Evolutionary conservation across 1,140 invertebrate species (phyloP).

Genomic region (Diuraphis noxia): DNA sequence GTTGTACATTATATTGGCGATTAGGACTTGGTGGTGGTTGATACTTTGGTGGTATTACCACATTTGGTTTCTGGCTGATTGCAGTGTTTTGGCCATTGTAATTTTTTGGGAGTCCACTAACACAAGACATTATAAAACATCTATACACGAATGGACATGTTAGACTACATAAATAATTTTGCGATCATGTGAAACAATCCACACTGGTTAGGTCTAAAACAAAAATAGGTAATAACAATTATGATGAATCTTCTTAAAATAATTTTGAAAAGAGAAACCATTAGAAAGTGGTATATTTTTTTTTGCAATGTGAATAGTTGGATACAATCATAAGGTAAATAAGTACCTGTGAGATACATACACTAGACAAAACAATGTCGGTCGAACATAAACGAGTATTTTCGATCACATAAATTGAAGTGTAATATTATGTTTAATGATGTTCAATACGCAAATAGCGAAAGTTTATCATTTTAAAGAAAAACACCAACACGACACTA

Average conservation of each 20-base stretch:
- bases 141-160: conserved; percentile 34
- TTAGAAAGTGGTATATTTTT: conserved; percentile 16
- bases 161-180: conserved; percentile 29
- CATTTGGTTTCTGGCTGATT: conserved; percentile 44
- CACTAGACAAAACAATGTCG: neutral
- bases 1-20: conserved; percentile 40
- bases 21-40: conserved; percentile 51
- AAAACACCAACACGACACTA: conserved; percentile 6
- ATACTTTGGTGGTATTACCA: conserved; percentile 48
- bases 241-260: neutral
- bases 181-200: conserved; percentile 3
- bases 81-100: conserved; percentile 40
- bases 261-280: conserved; percentile 3
- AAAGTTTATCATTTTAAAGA: neutral
- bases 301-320: neutral
- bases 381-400: neutral
- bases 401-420: neutral
- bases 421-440: neutral
- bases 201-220: neutral
- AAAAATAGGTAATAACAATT: neutral
- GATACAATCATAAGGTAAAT: neutral
- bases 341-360: neutral
- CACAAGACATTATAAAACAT: conserved; percentile 53
- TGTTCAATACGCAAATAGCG: neutral
- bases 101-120: conserved; percentile 47